Evolutionary conservation across 2,113 vertebrate species (phyloP).

Genomic region (Theristicus caerulescens): DNA sequence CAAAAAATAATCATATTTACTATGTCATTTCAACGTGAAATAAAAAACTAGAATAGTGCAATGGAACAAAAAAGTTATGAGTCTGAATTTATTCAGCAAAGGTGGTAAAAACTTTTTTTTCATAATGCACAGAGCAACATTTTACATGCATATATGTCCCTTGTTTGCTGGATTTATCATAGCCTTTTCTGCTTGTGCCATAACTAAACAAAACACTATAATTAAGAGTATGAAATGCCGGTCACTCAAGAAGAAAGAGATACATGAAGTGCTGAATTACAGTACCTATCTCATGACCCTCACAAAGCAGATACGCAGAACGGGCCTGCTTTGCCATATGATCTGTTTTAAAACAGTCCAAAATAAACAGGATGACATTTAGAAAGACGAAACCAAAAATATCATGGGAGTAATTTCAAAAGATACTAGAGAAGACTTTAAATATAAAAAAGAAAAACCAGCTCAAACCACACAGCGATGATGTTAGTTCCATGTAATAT

Average conservation of each 20-base stretch:
- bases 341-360: conserved; percentile 11
- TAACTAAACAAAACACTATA: background rate
- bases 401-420: background rate
- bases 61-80: background rate
- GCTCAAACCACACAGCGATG: background rate
- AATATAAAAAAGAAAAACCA: background rate
- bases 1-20: background rate
- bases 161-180: background rate
- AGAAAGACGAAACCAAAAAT: conserved; percentile 28
- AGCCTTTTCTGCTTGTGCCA: background rate
- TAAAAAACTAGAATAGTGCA: background rate
- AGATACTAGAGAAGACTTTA: background rate
- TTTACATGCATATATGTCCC: background rate
- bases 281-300: background rate
- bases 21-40: background rate
- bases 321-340: background rate
- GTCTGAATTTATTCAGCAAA: background rate
- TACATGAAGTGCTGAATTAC: background rate
- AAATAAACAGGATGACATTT: conserved; percentile 52
- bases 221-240: background rate
- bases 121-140: background rate
- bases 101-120: background rate
- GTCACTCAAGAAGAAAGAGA: background rate
- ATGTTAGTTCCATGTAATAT: background rate
- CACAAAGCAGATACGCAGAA: background rate